phyloP scores from a whole-genome alignment of 1,140 invertebrate species.

The Euwallacea similis region DNA sequence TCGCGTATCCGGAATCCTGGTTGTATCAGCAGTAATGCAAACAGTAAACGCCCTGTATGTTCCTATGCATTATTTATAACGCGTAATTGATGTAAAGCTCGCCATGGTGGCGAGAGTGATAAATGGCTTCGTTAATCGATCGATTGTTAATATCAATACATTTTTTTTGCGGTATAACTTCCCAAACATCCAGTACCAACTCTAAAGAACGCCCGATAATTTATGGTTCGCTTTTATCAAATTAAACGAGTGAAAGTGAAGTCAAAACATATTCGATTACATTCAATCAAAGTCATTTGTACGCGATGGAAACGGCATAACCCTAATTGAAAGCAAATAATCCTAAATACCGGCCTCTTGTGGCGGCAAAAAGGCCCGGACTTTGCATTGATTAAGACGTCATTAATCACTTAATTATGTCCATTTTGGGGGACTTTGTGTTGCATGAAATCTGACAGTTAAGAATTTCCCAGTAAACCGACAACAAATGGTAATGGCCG shows the following conservation, averaged over 20 bases:
- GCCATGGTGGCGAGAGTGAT: not conserved
- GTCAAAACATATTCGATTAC: conserved; percentile 27
- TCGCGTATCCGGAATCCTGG: conserved; percentile 14
- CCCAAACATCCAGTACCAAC: too few relatives aligned
- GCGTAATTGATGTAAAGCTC: not conserved
- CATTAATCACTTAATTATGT: conserved; percentile 24
- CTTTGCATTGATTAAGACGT: conserved; percentile 16
- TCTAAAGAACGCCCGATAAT: not conserved
- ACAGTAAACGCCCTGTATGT: too few relatives aligned
- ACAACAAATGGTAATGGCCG: conserved; percentile 30
- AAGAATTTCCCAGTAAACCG: conserved; percentile 22
- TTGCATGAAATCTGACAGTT: not conserved
- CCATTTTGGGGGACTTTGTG: not conserved
- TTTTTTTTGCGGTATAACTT: too few relatives aligned
- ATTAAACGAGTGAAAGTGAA: conserved; percentile 29
- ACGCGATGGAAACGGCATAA: conserved; percentile 20
- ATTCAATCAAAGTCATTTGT: conserved; percentile 35
- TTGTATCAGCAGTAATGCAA: not conserved
- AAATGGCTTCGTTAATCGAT: too few relatives aligned
- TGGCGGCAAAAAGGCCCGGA: conserved; percentile 6
- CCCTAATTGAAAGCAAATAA: conserved; percentile 31
- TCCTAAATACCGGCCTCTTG: conserved; percentile 22
- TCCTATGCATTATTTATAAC: not conserved
- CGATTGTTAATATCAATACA: too few relatives aligned
- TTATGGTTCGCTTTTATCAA: conserved; percentile 13